Conservation (phyloP, 2,888 invertebrate genomes). For the Philereme vetulata region DNA sequence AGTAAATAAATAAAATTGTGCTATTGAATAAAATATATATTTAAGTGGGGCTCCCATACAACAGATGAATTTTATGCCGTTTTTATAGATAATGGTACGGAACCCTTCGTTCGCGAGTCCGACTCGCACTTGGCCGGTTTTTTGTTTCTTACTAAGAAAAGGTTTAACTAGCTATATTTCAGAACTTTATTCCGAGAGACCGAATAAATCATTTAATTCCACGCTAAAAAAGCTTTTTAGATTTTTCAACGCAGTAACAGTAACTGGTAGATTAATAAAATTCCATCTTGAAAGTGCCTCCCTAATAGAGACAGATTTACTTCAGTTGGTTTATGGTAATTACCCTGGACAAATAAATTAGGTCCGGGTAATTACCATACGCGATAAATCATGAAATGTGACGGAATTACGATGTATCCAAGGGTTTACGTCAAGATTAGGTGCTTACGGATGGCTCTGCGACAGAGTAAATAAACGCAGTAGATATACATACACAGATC, state of each 20-base stretch:
- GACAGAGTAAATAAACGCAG: conserved; percentile 7
- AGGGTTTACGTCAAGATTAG: conserved; percentile 39
- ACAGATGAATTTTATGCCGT: too few relatives aligned
- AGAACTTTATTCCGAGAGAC: neutral
- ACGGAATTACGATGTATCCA: conserved; percentile 39
- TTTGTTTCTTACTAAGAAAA: too few relatives aligned
- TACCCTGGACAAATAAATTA: conserved; percentile 33
- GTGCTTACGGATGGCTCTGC: conserved; percentile 30
- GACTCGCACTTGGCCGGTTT: too few relatives aligned
- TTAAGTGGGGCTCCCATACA: too few relatives aligned
- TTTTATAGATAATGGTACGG: too few relatives aligned
- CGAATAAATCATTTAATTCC: conserved; percentile 12
- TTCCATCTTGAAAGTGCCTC: conserved; percentile 11
- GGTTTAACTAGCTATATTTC: too few relatives aligned
- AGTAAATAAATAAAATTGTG: too few relatives aligned
- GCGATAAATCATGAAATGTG: conserved; percentile 40
- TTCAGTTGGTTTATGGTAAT: conserved; percentile 22
- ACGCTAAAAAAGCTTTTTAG: conserved; percentile 3
- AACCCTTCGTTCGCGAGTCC: too few relatives aligned
- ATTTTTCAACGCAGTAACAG: conserved; percentile 12
- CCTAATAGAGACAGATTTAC: conserved; percentile 28
- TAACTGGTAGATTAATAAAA: conserved; percentile 14
- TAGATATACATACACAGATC: neutral
- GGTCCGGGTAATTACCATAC: conserved; percentile 32
- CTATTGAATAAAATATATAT: too few relatives aligned